Conservation (phyloP, 30 jellyfish, hydroid and myxozoan species). For the Chrysaora quinquecirrha region DNA sequence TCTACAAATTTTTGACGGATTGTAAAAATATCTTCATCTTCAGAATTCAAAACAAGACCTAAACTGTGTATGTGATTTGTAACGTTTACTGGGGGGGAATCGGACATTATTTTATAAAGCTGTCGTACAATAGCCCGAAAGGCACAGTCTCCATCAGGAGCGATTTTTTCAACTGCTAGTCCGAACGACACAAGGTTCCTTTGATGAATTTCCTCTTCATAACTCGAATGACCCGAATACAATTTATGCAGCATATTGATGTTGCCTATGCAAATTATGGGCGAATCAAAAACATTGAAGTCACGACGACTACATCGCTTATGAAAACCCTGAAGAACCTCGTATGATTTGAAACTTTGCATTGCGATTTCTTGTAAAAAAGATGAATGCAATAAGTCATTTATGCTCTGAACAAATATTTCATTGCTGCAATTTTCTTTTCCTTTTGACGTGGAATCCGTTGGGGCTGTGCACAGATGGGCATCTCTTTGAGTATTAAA, state of each 20-base stretch:
- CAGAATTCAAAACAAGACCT: background rate
- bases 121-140: slow-evolving; percentile 13
- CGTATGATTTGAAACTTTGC: no score
- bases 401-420: no score
- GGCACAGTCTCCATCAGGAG: slow-evolving; percentile 29
- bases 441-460: no score
- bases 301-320: background rate
- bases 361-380: no score
- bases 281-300: background rate
- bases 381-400: no score
- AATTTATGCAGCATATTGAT: background rate
- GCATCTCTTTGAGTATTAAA: background rate
- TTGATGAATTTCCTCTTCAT: no score
- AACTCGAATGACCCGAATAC: no score
- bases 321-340: background rate
- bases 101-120: background rate
- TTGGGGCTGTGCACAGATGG: no score
- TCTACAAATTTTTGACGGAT: background rate
- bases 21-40: background rate
- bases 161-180: background rate
- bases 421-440: no score
- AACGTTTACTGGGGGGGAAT: background rate
- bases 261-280: background rate
- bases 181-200: background rate
- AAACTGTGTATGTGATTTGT: background rate